phyloP scores from a whole-genome alignment of 2,888 invertebrate genomes.

The Apotomis turbidana region DNA sequence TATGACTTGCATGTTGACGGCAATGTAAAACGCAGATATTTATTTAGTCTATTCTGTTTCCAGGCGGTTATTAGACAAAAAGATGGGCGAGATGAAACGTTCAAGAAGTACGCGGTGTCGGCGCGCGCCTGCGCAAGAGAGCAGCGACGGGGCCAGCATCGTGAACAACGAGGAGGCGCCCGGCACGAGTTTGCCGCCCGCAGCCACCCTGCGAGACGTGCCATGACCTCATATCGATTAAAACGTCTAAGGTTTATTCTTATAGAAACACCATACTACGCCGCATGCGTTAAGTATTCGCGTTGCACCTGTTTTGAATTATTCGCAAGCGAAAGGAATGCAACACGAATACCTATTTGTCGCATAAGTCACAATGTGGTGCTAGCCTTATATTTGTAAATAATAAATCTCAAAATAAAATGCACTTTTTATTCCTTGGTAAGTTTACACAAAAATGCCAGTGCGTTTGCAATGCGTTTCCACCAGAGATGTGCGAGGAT shows the following conservation, averaged over 20 bases:
- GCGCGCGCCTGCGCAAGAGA: conserved; percentile 57
- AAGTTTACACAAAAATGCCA: too few species aligned
- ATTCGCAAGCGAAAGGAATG: neutral
- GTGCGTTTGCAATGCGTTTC: too few species aligned
- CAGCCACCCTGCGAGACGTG: conserved; percentile 62
- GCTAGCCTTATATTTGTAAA: neutral
- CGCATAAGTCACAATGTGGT: too few species aligned
- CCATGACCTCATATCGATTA: conserved; percentile 53
- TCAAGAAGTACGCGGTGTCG: conserved; percentile 63
- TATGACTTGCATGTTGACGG: too few species aligned
- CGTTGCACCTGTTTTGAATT: too few species aligned
- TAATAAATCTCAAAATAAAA: neutral
- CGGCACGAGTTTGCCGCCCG: conserved; percentile 66
- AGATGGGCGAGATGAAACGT: conserved; percentile 68
- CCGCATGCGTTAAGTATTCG: too few species aligned
- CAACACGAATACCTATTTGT: too few species aligned
- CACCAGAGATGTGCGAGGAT: too few species aligned
- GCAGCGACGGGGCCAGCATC: conserved; percentile 64
- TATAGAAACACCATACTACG: too few species aligned
- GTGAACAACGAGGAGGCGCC: conserved; percentile 73
- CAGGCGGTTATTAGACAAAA: conserved; percentile 77
- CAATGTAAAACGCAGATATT: neutral
- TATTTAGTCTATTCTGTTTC: conserved; percentile 46
- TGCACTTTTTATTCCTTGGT: neutral
- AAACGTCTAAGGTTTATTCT: conserved; percentile 5